Percentiles rank a stretch among this genome's conserved stretches.
Evolutionary conservation across 2,888 invertebrate species (phyloP).

Genomic region (Cyaniris semiargus): DNA sequence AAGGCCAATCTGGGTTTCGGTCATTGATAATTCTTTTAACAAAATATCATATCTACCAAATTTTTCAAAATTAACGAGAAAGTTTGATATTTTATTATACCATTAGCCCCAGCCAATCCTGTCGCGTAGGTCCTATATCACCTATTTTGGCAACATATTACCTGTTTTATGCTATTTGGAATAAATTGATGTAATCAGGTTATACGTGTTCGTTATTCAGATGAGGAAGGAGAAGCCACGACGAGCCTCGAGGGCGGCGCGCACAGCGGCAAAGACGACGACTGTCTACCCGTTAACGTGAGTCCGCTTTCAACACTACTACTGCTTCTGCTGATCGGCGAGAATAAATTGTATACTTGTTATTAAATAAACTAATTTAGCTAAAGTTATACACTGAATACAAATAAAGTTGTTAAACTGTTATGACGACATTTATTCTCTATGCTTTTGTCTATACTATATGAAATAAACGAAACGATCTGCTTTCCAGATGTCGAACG

Average conservation of each 20-base stretch:
- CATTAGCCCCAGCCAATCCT: background rate
- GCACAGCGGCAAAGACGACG: constrained; percentile 70
- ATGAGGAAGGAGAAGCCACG: constrained; percentile 68
- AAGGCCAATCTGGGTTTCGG: no score
- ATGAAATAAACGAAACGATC: background rate
- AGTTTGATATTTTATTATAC: background rate
- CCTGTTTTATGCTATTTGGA: background rate
- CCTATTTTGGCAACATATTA: background rate
- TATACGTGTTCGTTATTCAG: constrained; percentile 46
- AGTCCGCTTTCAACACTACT: constrained; percentile 45
- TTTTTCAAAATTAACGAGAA: no score
- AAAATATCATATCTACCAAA: no score
- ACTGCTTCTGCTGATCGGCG: background rate
- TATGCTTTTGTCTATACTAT: background rate
- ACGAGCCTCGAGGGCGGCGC: constrained; percentile 62
- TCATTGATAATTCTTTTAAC: no score
- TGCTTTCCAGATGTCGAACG: constrained; percentile 72
- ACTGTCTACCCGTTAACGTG: constrained; percentile 74
- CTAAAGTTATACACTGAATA: no score
- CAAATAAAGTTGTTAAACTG: background rate
- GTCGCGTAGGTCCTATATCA: background rate
- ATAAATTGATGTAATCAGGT: background rate
- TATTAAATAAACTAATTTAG: background rate
- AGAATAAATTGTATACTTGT: no score
- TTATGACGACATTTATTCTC: background rate